Base-by-base conservation (phyloP, 2,797 vertebrate species). In the Clarias pachynema region DNA sequence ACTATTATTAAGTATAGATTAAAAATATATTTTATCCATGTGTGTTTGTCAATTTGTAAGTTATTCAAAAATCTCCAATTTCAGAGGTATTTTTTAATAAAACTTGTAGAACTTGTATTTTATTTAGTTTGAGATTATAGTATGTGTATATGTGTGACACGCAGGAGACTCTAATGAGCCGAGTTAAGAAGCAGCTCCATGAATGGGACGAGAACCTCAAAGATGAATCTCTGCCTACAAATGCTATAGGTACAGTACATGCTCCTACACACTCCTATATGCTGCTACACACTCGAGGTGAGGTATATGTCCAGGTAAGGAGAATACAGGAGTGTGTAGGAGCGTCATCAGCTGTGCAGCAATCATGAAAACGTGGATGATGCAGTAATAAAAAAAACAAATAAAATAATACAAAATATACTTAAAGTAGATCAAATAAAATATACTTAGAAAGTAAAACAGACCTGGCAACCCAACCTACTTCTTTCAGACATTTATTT, bases 171-270 rank as follows among this genome's bases (percentile, higher is more conserved):
- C 94, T 99, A 86, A 99, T 99, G 98, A 97, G 96, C 90, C 95
- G 98, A 94, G 97, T 99, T 90, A 99, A 98, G 94, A 96, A 94
- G 88, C 98, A 99, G 90, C 96, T 99, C 24, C 98, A 96, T 0
- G 98, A 99, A 88, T 99, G 98, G 98, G 98, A 98, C 81, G 98
- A 99, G 94, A 99, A 99, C 86, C 96, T 99, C 49, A 97, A 97
- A 90, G 98, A 99, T 26, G 97, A 99, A 81, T 98, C 97, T 18
- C 97, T 99, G 82, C 98, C 98, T 10, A 94, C 96, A 31, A 99
- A 99, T 84, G 97, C 96, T 89, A 90, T 99, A 95, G 98, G 98
- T 99, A 95, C 5, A 88, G 98, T 99, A 95, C 5, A 88, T 31
- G 5, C 31, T 40, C 18, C 0, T 34, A 65, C 37, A 60, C 63